Evolutionary conservation across 2,797 vertebrate genomes (phyloP), one percentile per base, ranked within the genome.

Genomic region (Ptychadena robeensis): DNA sequence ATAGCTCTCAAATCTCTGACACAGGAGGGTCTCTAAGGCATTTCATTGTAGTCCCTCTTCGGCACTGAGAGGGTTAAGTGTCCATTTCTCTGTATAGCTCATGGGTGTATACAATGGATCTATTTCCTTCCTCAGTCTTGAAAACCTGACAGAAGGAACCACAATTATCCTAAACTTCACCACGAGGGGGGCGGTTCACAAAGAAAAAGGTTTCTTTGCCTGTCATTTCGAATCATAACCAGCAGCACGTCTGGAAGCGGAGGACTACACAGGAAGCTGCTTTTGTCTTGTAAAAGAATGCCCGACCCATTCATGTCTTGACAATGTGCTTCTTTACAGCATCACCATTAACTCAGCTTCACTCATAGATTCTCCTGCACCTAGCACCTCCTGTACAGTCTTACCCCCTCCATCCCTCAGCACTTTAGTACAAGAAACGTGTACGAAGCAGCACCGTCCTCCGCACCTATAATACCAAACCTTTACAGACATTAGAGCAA

Each of bases 341-440:
- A 85, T 85, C 78, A 85, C 83, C 83, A 85, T 85, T 85, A 85
- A 85, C 83, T 85, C 83, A 48, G 83, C 83, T 85, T 81, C 83
- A 85, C 83, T 85, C 83, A 85, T 85, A 85, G 65, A 80, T 34
- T 80, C 65, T 72, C 64, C 72, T 57, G 78, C 83, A 85, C 83
- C 72, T 57, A 73, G 78, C 83, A 75, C 83, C 71, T 80, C 77
- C 78, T 76, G 72, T 85, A 85, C 76, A 85, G 71, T 81, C 83
- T 85, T 85, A 80, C 78, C 83, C n/a, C 78, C 48, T 76, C 40
- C 82, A 84, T 85, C 66, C 78, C 57, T 73, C 83, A 70, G 72
- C 72, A 76, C 83, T 31, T 28, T 71, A 80, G 32, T 48, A 84
- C 32, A 82, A 68, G 35, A 70, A 61, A 73, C 69, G 64, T 32